Conservation (phyloP, 2,888 invertebrate genomes). For the Drosophila atripex region DNA sequence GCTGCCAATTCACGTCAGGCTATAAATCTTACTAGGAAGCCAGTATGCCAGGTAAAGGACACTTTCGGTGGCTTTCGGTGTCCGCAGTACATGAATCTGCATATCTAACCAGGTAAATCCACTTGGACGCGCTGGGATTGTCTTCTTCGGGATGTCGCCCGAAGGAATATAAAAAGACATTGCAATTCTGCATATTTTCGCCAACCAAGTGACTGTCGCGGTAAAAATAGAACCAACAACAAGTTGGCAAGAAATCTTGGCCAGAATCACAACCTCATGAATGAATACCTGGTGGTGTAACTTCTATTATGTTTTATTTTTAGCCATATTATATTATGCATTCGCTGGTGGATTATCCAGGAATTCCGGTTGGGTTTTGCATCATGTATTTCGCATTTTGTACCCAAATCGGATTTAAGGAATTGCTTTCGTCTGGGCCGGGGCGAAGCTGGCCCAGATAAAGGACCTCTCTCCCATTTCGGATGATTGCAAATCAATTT, state of each 20-base stretch:
- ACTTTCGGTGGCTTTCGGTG: constrained; percentile 45
- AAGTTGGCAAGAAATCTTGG: not conserved
- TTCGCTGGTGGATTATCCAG: constrained; percentile 12
- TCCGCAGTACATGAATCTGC: constrained; percentile 56
- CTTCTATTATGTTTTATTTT: constrained; percentile 19
- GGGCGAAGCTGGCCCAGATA: constrained; percentile 9
- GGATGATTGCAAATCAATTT: constrained; percentile 44
- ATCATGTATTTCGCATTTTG: constrained; percentile 10
- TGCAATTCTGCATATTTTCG: constrained; percentile 54
- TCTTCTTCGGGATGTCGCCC: constrained; percentile 27
- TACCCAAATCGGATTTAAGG: constrained; percentile 33
- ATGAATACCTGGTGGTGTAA: not conserved
- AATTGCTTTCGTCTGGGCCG: constrained; percentile 24
- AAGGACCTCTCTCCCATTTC: constrained; percentile 2
- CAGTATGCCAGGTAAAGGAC: constrained; percentile 27
- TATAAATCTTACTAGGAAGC: constrained; percentile 48
- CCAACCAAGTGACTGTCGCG: constrained; percentile 18
- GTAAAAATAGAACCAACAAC: not conserved
- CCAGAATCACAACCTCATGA: not conserved
- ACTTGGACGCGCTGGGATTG: constrained; percentile 41
- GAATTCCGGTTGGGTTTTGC: constrained; percentile 28
- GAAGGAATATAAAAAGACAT: constrained; percentile 17
- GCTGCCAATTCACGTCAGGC: constrained; percentile 21
- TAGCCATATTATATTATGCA: constrained; percentile 6
- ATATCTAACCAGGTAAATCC: constrained; percentile 53